Evolutionary conservation across 2,797 vertebrate genomes (phyloP).

Genomic region (Cyprinella venusta): DNA sequence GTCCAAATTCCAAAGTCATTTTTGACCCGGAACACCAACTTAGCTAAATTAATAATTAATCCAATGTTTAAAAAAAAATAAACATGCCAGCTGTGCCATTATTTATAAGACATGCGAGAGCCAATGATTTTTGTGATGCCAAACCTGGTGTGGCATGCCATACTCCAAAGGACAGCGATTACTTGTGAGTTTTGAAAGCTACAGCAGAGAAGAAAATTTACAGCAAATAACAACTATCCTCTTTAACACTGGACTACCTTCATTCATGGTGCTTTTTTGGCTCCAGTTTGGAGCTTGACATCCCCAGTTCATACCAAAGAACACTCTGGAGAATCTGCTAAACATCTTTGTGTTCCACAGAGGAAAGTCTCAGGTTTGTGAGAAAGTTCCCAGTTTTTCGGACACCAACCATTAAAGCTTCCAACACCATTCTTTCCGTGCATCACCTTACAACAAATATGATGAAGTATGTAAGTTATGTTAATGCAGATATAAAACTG

Average conservation of each 20-base stretch:
- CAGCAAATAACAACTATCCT: neutral
- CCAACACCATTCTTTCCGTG: neutral
- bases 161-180: neutral
- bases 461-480: too few relatives aligned
- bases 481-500: neutral
- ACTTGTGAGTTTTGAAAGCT: neutral
- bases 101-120: neutral
- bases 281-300: neutral
- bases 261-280: neutral
- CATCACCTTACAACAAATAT: neutral
- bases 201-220: neutral
- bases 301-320: neutral
- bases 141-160: neutral
- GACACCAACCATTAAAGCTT: neutral
- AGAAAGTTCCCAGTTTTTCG: neutral
- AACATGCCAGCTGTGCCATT: neutral
- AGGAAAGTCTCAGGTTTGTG: neutral
- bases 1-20: neutral
- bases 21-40: neutral
- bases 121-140: neutral
- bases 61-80: neutral
- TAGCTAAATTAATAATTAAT: neutral
- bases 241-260: neutral
- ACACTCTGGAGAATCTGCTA: neutral
- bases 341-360: neutral